phyloP scores from a whole-genome alignment of 2,113 vertebrate genomes.

The Laterallus jamaicensis region DNA sequence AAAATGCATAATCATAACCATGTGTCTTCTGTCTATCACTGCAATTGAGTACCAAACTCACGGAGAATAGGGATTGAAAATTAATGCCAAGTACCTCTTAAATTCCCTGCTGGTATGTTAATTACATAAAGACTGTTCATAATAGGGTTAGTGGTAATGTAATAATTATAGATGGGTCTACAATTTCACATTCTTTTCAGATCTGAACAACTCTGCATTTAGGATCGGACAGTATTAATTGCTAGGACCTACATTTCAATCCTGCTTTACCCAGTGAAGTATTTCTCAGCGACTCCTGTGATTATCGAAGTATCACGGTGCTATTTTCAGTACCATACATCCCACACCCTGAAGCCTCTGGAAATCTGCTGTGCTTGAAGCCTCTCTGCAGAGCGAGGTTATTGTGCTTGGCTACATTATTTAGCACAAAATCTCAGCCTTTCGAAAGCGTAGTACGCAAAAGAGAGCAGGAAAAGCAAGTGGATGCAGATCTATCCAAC shows the following conservation, averaged over 20 bases:
- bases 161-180: conserved; percentile 51
- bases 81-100: conserved; percentile 59
- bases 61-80: conserved; percentile 47
- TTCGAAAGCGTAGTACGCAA: conserved; percentile 32
- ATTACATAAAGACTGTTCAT: conserved; percentile 56
- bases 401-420: conserved; percentile 4
- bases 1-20: not conserved
- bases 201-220: not conserved
- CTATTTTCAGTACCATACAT: not conserved
- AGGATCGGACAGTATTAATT: not conserved
- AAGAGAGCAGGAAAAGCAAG: conserved; percentile 23
- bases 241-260: not conserved
- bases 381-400: conserved; percentile 6
- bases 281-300: not conserved
- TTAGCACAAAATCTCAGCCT: conserved; percentile 39
- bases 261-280: not conserved
- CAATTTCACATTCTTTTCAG: conserved; percentile 50
- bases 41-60: conserved; percentile 36
- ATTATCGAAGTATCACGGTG: not conserved
- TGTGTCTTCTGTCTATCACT: conserved; percentile 58
- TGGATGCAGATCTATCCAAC: conserved; percentile 56
- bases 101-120: conserved; percentile 62
- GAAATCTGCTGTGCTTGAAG: conserved; percentile 21
- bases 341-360: not conserved
- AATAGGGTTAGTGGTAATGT: conserved; percentile 57